Evolutionary conservation across 1,140 invertebrate genomes (phyloP), one percentile per base, ranked within the genome.

Genomic region (Drosophila pachea): DNA sequence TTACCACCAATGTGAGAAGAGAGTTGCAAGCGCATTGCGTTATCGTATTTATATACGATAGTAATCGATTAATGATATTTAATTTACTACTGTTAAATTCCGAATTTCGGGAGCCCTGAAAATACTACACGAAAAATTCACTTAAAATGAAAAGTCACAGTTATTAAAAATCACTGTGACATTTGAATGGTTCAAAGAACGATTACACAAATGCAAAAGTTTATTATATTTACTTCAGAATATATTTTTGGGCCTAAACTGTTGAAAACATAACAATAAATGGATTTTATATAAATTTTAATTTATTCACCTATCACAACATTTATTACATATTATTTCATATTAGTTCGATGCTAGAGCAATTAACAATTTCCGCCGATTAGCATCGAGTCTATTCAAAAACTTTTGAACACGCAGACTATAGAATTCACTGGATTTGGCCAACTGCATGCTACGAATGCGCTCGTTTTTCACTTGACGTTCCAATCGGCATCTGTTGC

Each of bases 321-420:
- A 53, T 45, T 38, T 50, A 62, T 43, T 29, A 42, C 33, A 12
- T 9, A 56, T 32, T 32, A 53, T 50, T 42, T 29, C 33, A 7
- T 38, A 42, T 58, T 49, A 69, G 42, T 73, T 73, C 22, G 75
- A 68, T 12, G 81, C 70, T 22, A 79, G 43, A 35, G 61, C 47
- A 29, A 84, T 56, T 1, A 86, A 67, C n/a, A 76, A 11, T 71
- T 78, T 72, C 11, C 82, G 55, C 0, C 78, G 72, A 60, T 70
- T 75, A 36, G 65, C 64, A 52, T 88, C 84, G 32, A 89, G 47
- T 8, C 48, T 71, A 14, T 71, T 56, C 12, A 89, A 29, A 64
- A 88, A 89, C 0, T 33, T 68, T 53, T 86, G 84, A 11, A 89
- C 76, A 5, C 74, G 61, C 16, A 69, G 69, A 12, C 81, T 69